Evolutionary conservation across 2,797 vertebrate species (phyloP), one percentile per base, ranked within the genome.

Genomic region (Tinamus major): DNA sequence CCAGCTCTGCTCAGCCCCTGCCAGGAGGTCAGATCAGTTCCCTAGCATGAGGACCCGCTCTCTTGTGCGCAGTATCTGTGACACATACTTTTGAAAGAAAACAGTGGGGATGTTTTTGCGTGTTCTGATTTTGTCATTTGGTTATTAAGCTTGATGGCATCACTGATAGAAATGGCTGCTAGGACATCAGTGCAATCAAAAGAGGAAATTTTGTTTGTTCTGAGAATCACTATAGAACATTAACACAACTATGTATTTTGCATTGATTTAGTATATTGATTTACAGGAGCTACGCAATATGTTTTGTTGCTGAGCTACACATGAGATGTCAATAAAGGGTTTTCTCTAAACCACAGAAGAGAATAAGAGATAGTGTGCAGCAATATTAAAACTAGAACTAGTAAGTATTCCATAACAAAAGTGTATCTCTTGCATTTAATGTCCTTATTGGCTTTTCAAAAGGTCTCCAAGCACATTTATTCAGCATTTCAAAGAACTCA

Each of bases 31-130:
- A 2, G 20, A 90, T 61, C 13, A 2, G 12, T 86, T 86, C 62
- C 35, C 63, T 29, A 26, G 27, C 0, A 0, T 35, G 51, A 91
- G 27, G 35, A 71, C 44, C 10, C 16, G 48, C 16, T 68, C 12
- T 15, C 61, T 78, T 78, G 27, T 26, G 23, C 21, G 8, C 41
- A 56, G 65, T 48, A 29, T 21, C 61, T 64, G 17, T 44, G 81
- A 12, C 23, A 49, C 55, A 42, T 3, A 2, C 2, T 58, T 82
- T 61, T n/a, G 23, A 26, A 79, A n/a, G 16, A 58, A 65, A 35
- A 4, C 14, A 62, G 10, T 77, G 7, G 2, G 8, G 77, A 55
- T 10, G 5, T 3, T 70, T 58, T 31, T 64, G 19, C 29, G 6
- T 26, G 5, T 61, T 63, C 63, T 79, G 4, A 14, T 85, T 87